A percentile compares a stretch with the other conserved stretches of the same genome.
Conservation (phyloP, 2,113 vertebrate genomes). For the Cochlearius cochlearius region DNA sequence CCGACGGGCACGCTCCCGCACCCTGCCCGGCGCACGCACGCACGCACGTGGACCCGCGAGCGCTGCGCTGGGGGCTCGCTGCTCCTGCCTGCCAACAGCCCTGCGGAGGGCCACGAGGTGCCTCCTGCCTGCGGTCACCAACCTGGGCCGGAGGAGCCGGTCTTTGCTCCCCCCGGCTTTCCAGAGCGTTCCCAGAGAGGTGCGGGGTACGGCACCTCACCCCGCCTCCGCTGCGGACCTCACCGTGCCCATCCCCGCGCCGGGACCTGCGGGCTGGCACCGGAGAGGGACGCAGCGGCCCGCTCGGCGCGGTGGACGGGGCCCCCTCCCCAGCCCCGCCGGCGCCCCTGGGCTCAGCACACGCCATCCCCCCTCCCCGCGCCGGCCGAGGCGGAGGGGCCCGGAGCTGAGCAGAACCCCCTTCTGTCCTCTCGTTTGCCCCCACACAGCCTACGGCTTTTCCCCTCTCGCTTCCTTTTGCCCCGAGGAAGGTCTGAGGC, state of each 20-base stretch:
- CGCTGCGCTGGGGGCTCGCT: accelerated
- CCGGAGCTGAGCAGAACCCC: background rate
- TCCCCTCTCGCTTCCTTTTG: background rate
- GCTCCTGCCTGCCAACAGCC: background rate
- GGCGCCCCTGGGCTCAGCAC: background rate
- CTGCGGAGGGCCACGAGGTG: background rate
- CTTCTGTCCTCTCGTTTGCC: background rate
- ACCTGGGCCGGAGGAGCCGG: background rate
- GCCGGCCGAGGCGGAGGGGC: no score
- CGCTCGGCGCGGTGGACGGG: accelerated
- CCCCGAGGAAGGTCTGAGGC: background rate
- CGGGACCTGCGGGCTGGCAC: background rate
- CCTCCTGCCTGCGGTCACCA: background rate
- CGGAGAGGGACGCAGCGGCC: background rate
- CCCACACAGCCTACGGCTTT: no score
- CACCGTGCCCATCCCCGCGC: accelerated
- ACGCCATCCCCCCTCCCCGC: background rate
- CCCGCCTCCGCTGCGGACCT: background rate
- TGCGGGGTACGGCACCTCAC: background rate
- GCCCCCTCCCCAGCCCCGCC: background rate
- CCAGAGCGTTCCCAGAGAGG: background rate
- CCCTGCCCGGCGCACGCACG: background rate
- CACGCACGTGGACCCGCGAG: background rate
- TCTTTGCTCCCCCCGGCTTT: accelerated
- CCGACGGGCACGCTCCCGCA: accelerated